These are phyloP conservation scores for Hesperophylax magnus DNA, from an alignment of 1,140 invertebrate genomes.

Conservation along the genomic window DNA sequence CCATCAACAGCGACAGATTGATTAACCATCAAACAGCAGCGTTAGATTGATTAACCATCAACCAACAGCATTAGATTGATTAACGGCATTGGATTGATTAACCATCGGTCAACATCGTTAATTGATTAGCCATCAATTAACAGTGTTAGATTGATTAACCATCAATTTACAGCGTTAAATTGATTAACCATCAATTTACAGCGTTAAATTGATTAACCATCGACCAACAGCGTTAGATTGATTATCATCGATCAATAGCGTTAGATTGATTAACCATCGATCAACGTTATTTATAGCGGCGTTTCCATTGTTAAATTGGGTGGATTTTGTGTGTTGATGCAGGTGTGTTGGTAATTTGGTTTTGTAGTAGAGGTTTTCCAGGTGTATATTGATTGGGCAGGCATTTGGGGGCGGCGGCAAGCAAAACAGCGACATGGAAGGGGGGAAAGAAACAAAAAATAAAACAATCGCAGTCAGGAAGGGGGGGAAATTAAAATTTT, in stretches of 20 bases:
- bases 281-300: neutral
- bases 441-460: conserved; percentile 44
- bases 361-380: neutral
- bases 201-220: too few relatives aligned
- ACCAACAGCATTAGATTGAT: too few relatives aligned
- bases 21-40: too few relatives aligned
- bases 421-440: conserved; percentile 38
- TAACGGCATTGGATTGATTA: too few relatives aligned
- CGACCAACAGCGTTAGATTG: too few relatives aligned
- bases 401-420: conserved; percentile 32
- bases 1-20: too few relatives aligned
- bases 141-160: too few relatives aligned
- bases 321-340: neutral
- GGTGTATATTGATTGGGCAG: conserved; percentile 15
- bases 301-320: conserved; percentile 12
- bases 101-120: neutral
- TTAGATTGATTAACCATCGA: neutral
- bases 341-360: neutral
- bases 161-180: too few relatives aligned
- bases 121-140: too few relatives aligned
- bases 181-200: too few relatives aligned
- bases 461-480: conserved; percentile 45
- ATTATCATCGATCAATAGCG: too few relatives aligned
- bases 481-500: neutral
- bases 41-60: too few relatives aligned